These are phyloP conservation scores for Bubalus kerabau DNA, from an alignment of 2,113 vertebrate genomes.

Conservation along the genomic window DNA sequence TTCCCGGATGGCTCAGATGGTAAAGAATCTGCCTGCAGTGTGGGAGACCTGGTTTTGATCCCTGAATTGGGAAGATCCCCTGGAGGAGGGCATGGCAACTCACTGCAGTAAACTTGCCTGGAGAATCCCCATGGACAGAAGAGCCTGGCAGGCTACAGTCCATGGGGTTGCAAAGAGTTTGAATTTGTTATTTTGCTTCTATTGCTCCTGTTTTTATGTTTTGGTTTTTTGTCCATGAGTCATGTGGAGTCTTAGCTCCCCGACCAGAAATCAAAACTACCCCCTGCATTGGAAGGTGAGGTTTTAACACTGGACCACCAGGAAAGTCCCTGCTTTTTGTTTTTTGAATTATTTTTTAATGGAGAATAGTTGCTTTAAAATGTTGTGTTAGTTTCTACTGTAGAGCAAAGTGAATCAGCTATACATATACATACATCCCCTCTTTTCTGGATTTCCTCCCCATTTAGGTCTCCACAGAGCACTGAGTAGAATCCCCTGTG, in stretches of 20 bases:
- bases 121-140: not conserved
- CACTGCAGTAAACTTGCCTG: not conserved
- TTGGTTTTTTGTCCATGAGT: not conserved
- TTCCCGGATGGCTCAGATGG: not conserved
- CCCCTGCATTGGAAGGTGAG: not conserved
- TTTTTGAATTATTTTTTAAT: not conserved
- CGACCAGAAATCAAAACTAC: not conserved
- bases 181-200: not conserved
- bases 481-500: not conserved
- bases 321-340: not conserved
- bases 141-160: not conserved
- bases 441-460: not conserved
- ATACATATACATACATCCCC: fast-evolving
- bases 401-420: not conserved
- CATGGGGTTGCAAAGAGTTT: not conserved
- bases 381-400: not conserved
- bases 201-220: not conserved
- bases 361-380: not conserved
- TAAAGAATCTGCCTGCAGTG: not conserved
- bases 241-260: not conserved
- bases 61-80: not conserved
- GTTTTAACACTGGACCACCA: not conserved
- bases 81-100: not conserved
- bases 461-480: not conserved
- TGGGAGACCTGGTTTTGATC: not conserved